phyloP scores from a whole-genome alignment of 2,113 vertebrate species.

The Loxodonta africana region DNA sequence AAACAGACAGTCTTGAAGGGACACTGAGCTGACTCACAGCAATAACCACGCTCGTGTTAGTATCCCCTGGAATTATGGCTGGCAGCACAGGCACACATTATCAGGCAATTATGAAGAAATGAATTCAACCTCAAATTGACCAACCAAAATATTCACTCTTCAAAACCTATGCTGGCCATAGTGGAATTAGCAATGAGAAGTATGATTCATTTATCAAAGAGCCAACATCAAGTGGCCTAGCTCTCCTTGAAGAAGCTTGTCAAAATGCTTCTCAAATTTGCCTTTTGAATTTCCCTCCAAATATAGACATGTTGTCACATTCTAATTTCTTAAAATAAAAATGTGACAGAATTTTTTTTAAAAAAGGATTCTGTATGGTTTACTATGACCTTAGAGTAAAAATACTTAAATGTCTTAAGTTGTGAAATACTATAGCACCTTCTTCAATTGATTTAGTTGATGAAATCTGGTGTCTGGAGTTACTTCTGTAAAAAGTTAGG shows the following conservation, averaged over 20 bases:
- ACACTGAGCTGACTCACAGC: background rate
- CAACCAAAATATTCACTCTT: background rate
- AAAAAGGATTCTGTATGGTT: conserved; percentile 8
- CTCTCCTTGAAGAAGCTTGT: conserved; percentile 11
- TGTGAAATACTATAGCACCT: conserved; percentile 28
- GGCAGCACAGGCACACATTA: background rate
- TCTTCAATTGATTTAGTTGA: conserved; percentile 58
- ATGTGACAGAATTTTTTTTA: background rate
- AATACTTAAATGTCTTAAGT: background rate
- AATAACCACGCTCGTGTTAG: accelerated
- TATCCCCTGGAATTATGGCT: too few species aligned
- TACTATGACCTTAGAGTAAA: conserved; percentile 57
- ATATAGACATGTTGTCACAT: conserved; percentile 20
- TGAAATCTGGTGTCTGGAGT: conserved; percentile 54
- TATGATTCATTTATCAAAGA: conserved; percentile 27
- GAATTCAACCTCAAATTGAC: background rate
- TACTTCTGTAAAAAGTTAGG: conserved; percentile 56
- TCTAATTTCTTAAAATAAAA: conserved; percentile 64
- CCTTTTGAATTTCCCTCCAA: conserved; percentile 28
- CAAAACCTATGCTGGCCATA: background rate
- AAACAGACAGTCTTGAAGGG: background rate
- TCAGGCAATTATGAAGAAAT: background rate
- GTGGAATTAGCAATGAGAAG: background rate
- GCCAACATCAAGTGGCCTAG: background rate
- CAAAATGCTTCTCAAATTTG: background rate